Conservation (phyloP, 2,113 vertebrate species). For the Bambusicola thoracicus region DNA sequence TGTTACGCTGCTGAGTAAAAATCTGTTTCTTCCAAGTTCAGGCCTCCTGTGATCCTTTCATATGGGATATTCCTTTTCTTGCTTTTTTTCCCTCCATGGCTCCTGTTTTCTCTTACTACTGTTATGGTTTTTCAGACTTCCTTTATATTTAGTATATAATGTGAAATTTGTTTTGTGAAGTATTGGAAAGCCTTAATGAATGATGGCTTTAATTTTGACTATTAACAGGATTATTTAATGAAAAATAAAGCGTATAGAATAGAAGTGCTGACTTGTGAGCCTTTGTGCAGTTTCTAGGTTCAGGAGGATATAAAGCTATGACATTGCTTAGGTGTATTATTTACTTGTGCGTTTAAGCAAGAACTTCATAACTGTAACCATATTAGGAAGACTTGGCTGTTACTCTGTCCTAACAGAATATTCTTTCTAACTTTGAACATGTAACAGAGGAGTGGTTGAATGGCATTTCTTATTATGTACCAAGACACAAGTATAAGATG, state of each 20-base stretch:
- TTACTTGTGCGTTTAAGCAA: neutral
- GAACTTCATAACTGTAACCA: neutral
- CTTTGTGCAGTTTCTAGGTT: neutral
- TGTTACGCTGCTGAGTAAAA: neutral
- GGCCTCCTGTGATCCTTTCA: neutral
- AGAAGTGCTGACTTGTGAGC: neutral
- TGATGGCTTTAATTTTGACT: neutral
- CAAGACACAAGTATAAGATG: slow-evolving; percentile 27
- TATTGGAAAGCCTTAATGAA: neutral
- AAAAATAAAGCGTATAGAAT: neutral
- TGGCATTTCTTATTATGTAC: slow-evolving; percentile 18
- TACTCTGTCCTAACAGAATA: neutral
- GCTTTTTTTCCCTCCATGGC: neutral
- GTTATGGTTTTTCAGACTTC: neutral
- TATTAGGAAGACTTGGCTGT: slow-evolving; percentile 26
- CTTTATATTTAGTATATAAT: neutral
- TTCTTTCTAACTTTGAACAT: neutral
- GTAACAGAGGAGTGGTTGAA: neutral
- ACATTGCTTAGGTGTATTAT: neutral
- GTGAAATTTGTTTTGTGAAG: neutral
- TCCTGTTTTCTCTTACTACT: neutral
- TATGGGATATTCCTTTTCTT: neutral
- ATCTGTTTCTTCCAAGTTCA: neutral
- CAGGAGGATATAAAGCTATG: neutral
- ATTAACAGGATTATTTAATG: neutral